A percentile compares a stretch with the other conserved stretches of the same genome.
These are phyloP conservation scores for Zaprionus ghesquierei DNA, from an alignment of 1,140 invertebrate species.

Conservation along the genomic window DNA sequence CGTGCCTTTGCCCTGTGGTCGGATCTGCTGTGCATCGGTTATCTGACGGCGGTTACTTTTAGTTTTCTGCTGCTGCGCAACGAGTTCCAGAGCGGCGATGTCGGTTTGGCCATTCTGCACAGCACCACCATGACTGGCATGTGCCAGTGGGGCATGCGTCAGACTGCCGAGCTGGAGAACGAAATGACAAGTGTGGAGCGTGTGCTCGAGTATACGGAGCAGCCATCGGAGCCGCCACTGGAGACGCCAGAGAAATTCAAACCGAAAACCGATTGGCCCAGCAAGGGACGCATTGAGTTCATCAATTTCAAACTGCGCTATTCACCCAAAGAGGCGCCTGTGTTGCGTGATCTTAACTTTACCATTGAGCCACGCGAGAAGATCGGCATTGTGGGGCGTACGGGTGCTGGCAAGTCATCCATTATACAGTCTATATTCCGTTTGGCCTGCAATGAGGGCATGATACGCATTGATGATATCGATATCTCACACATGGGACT, in stretches of 20 bases:
- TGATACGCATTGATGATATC: conserved; percentile 85
- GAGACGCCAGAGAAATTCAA: conserved; percentile 83
- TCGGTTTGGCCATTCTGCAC: conserved; percentile 92
- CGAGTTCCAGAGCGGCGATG: conserved; percentile 87
- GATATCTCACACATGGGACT: conserved; percentile 85
- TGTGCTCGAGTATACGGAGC: conserved; percentile 88
- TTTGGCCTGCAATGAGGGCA: conserved; percentile 86
- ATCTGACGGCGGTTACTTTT: conserved; percentile 84
- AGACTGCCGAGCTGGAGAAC: conserved; percentile 92
- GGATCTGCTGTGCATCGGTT: conserved; percentile 88
- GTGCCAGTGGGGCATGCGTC: conserved; percentile 94
- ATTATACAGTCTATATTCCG: conserved; percentile 92
- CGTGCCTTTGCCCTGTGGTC: conserved; percentile 86
- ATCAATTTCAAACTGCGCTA: conserved; percentile 85
- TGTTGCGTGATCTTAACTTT: conserved; percentile 87
- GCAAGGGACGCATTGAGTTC: conserved; percentile 87
- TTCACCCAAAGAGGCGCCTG: conserved; percentile 82
- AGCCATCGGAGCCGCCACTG: conserved; percentile 84
- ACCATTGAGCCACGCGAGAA: conserved; percentile 88
- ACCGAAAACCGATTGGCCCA: conserved; percentile 88
- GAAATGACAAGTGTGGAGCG: conserved; percentile 93
- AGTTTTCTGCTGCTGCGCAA: conserved; percentile 83
- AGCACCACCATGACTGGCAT: conserved; percentile 89
- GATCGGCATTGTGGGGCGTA: conserved; percentile 93
- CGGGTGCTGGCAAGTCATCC: conserved; percentile 96